Base-by-base conservation (phyloP, 2,113 vertebrate species). In the Pollachius pollachius region DNA sequence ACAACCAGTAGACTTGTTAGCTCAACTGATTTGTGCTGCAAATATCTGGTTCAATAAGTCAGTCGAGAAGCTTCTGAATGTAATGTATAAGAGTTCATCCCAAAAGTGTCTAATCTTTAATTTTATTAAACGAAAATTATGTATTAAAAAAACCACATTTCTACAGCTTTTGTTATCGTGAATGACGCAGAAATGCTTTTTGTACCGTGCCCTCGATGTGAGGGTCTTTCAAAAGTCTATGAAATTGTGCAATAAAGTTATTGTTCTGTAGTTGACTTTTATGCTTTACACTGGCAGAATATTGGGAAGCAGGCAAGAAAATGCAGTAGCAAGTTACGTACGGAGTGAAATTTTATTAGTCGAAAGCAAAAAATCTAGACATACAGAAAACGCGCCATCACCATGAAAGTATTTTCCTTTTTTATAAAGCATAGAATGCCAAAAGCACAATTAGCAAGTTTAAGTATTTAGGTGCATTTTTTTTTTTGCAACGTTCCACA, bases 371-470 rank as follows among this genome's bases (percentile, higher is more conserved):
- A 65, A 69, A 85, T 87, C 62, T 72, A 77, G 81, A 88, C 83
- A 80, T 85, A 87, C 75, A 88, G 75, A 83, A 85, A 82, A 69
- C 73, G 70, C 25, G 77, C 79, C 77, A 78, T 79, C 69, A 83
- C 79, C 69, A 78, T 82, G 69, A 77, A 82, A 72, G 56, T 75
- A 69, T 64, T 69, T 30, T 52, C 52, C 58, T 74, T 67, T 75
- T 75, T 75, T 79, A 77, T 72, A 85, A 89, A 89, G 79, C 83
- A 88, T 86, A 87, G 76, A 84, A 85, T 83, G 83, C 73, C 81
- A 76, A 87, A 85, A 87, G 84, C 84, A 88, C 87, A 84, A 79
- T 75, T 85, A 88, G 86, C 84, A 85, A 79, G 79, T 79, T 74
- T 71, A 78, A 80, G 75, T 79, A 74, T 85, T 85, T 74, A 87